Conservation (phyloP, 2,797 vertebrate species). For the Pseudochirops corinnae region DNA sequence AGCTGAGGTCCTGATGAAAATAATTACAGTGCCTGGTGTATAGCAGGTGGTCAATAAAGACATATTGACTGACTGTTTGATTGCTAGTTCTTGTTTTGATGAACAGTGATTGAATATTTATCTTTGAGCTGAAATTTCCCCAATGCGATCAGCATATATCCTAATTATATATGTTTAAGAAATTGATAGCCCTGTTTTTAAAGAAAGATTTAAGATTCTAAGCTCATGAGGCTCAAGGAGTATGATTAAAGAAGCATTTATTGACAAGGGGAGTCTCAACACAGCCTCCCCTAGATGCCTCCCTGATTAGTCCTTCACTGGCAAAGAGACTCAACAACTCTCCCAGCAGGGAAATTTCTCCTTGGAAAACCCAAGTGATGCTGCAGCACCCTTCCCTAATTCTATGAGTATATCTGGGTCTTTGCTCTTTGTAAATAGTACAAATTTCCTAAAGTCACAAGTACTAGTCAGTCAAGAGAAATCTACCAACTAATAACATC, state of each 20-base stretch:
- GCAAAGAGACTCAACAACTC: not conserved
- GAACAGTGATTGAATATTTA: not conserved
- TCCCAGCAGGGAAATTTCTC: not conserved
- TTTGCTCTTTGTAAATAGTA: not conserved
- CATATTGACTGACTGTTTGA: not conserved
- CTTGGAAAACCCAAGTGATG: not conserved
- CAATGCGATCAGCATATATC: not conserved
- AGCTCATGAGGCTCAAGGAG: not conserved
- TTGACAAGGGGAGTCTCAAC: not conserved
- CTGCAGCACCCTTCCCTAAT: not conserved
- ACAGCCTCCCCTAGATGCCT: not conserved
- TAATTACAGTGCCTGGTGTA: not conserved
- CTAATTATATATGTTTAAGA: not conserved
- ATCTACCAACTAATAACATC: not conserved
- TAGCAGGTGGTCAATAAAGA: not conserved
- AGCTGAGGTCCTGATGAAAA: not conserved
- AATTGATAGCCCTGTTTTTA: not conserved
- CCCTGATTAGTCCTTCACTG: not conserved
- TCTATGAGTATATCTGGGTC: not conserved
- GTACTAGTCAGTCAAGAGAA: not conserved
- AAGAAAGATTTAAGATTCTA: not conserved
- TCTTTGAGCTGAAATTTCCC: not conserved
- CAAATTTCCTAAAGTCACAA: not conserved
- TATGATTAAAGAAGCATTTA: not conserved
- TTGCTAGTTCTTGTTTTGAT: not conserved